Conservation (phyloP, 2,888 invertebrate species). For the Eristalinus sepulchralis region DNA sequence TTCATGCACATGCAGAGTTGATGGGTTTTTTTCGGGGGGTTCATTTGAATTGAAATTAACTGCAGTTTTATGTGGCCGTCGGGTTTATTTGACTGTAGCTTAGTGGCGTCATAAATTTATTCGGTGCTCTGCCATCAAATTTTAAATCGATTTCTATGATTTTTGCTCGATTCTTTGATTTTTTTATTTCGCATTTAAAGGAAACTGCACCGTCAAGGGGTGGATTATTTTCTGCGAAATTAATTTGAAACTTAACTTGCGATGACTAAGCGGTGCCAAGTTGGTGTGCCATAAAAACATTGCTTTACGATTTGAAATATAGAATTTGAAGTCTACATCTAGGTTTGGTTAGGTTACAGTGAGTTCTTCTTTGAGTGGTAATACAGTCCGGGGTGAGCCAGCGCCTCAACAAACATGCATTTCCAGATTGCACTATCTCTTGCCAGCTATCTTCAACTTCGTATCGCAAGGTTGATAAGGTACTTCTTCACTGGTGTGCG, state of each 20-base stretch:
- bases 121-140: neutral
- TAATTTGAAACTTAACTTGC: neutral
- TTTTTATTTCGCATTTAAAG: neutral
- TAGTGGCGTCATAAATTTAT: neutral
- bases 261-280: neutral
- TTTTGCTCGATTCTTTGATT: neutral
- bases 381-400: no score
- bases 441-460: no score
- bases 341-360: no score
- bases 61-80: constrained; percentile 15
- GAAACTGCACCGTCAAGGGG: neutral
- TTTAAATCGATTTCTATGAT: neutral
- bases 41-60: constrained; percentile 43
- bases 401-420: no score
- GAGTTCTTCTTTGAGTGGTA: no score
- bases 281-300: neutral
- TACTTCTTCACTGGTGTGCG: no score
- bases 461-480: no score
- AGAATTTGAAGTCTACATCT: neutral
- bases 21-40: neutral
- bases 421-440: no score
- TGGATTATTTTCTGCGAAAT: neutral
- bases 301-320: no score
- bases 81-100: neutral
- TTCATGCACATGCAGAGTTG: constrained; percentile 4